Evolutionary conservation across 2,888 invertebrate genomes (phyloP), one percentile per base, ranked within the genome.

Genomic region (Stenichneumon culpator): DNA sequence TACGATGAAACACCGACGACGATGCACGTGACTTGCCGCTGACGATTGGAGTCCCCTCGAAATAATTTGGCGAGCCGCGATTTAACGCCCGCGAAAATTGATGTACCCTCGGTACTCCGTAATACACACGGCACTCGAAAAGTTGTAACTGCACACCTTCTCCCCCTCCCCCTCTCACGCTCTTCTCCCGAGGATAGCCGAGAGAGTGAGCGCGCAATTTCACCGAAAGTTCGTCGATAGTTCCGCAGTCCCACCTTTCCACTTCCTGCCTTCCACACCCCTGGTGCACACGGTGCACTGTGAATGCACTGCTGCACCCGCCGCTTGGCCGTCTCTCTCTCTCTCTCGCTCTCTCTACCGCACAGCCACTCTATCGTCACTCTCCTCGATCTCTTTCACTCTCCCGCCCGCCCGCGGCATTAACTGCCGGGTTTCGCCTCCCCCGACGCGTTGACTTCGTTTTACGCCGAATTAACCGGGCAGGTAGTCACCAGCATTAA

Each of bases 161-260:
- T n/a, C 44, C 16, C 11, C 5, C 69, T n/a, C 14, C 44, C 70
- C 73, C 52, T 11, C 57, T 22, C 36, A 47, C 44, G 50, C n/a
- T 68, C 65, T 74, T 52, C 82, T 81, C 77, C 69, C 78, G 54
- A 54, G 70, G 77, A 77, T 82, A 70, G 75, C 75, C 25, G 57
- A 69, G 74, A 86, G 83, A 87, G 81, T 81, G 86, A 84, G 82
- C 79, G 74, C 68, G 84, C 78, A 86, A 87, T 86, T 88, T 86
- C 79, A 85, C 85, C 85, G 72, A 85, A 85, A 85, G 85, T 85
- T 85, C 85, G 85, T 85, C 85, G 82, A 85, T 85, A 85, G 86
- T 86, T 86, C 83, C 86, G 86, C 83, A 83, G 84, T 84, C 86
- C 83, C 84, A 83, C 86, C 86, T 86, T 86, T 86, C 82, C 84